Evolutionary conservation across 2,888 invertebrate species (phyloP), one percentile per base, ranked within the genome.

Genomic region (Acanthosepion pharaonis): DNA sequence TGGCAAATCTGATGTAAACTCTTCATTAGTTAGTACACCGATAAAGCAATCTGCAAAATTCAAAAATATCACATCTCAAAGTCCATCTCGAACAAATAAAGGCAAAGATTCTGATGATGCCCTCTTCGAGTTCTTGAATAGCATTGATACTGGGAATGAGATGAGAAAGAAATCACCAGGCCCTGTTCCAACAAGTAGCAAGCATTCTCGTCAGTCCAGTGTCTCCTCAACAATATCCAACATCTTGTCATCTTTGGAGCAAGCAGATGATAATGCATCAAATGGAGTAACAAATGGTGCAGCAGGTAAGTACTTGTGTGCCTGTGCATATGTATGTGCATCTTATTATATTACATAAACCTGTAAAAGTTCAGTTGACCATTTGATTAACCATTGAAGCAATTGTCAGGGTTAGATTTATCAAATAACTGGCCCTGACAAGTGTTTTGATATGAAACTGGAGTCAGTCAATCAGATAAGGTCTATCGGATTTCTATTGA

Each of bases 71-170:
- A 94, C 95, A 51, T 33, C 94, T n/a, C 59, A 53, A n/a, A 94
- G 94, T 55, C 94, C 94, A 23, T 23, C 94, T 18, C 51, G 64
- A 94, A 64, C 53, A 33, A 48, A 28, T 49, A 96, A 96, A 94
- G 96, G 97, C 95, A 96, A 96, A 92, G 97, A 97, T 94, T 97
- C 97, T 93, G 97, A 97, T 95, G 97, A 97, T 59, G 97, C 97
- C 48, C 95, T 98, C 92, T 97, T 98, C 96, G 97, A 97, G 95
- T 97, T 97, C 96, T 96, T 98, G 51, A 98, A 98, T 96, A 97
- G 97, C 94, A 96, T 96, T 91, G 97, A 97, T 49, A 95, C 96
- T 48, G 94, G 95, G n/a, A 96, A 96, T 28, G 95, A 94, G 49
- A 95, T 95, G 42, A 96, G 96, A 92, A 96, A 95, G 91, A 96